phyloP scores from a whole-genome alignment of 2,888 invertebrate genomes.

The Clostera curtula region DNA sequence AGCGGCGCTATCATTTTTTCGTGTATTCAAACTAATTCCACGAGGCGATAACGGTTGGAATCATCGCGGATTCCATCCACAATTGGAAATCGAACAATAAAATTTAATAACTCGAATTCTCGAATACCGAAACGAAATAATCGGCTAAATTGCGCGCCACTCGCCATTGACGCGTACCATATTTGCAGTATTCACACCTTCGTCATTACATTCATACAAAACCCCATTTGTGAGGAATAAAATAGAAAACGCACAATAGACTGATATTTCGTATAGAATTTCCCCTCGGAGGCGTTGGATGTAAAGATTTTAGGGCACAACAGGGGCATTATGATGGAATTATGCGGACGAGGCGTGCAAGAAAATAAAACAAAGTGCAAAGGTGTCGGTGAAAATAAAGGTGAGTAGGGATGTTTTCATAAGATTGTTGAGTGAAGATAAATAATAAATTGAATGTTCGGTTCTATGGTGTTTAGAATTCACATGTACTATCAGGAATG shows the following conservation, averaged over 20 bases:
- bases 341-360: constrained; percentile 56
- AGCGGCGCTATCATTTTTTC: constrained; percentile 58
- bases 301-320: constrained; percentile 55
- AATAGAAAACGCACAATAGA: constrained; percentile 59
- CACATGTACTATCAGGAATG: too few species aligned
- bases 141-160: constrained; percentile 38
- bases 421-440: constrained; percentile 5
- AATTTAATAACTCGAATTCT: constrained; percentile 21
- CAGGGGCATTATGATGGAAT: constrained; percentile 59
- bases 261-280: constrained; percentile 66
- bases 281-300: constrained; percentile 45
- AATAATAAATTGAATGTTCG: too few species aligned
- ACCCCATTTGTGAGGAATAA: constrained; percentile 63
- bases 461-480: too few species aligned
- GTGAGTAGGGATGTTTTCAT: too few species aligned
- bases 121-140: constrained; percentile 18
- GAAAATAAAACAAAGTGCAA: constrained; percentile 65
- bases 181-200: constrained; percentile 71
- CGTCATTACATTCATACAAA: constrained; percentile 64
- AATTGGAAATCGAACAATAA: constrained; percentile 17
- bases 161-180: constrained; percentile 42
- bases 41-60: constrained; percentile 32
- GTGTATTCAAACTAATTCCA: constrained; percentile 46
- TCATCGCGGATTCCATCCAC: constrained; percentile 28
- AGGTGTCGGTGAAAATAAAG: constrained; percentile 54